Evolutionary conservation across 2,888 invertebrate species (phyloP).

Genomic region (Acronicta alni): DNA sequence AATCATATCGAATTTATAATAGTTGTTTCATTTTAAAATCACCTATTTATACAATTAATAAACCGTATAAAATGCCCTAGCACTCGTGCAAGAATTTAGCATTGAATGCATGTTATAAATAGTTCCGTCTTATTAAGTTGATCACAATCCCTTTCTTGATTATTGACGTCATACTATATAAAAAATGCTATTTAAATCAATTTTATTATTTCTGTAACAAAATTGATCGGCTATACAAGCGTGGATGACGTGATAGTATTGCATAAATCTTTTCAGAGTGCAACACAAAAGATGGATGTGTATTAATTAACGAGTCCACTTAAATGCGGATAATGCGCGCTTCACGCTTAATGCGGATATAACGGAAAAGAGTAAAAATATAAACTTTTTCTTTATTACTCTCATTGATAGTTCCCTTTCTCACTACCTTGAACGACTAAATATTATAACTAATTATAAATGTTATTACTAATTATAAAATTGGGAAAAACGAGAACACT

Average conservation of each 20-base stretch:
- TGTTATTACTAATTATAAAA: neutral
- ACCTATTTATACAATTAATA: slow-evolving; percentile 5
- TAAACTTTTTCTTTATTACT: slow-evolving; percentile 11
- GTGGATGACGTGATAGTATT: slow-evolving; percentile 47
- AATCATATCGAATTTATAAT: slow-evolving; percentile 39
- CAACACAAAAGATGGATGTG: slow-evolving; percentile 32
- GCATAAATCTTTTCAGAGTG: slow-evolving; percentile 43
- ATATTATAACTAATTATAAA: no score
- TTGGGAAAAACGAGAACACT: no score
- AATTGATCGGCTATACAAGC: slow-evolving; percentile 18
- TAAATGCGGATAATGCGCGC: slow-evolving; percentile 31
- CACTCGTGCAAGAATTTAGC: slow-evolving; percentile 5
- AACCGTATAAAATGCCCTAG: slow-evolving; percentile 6
- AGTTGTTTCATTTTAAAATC: slow-evolving; percentile 7
- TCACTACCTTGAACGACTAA: neutral
- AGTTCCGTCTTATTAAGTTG: neutral
- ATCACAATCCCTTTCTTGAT: slow-evolving; percentile 10
- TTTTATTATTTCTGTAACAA: slow-evolving; percentile 16
- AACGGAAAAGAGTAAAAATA: slow-evolving; percentile 32
- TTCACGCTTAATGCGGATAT: slow-evolving; percentile 34
- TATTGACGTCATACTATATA: slow-evolving; percentile 8
- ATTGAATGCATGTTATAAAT: slow-evolving; percentile 5
- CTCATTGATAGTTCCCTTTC: slow-evolving; percentile 6
- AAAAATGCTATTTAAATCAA: slow-evolving; percentile 13
- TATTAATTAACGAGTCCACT: slow-evolving; percentile 36